A percentile compares a stretch with the other conserved stretches of the same genome.
phyloP scores from a whole-genome alignment of 2,888 invertebrate species.

The Xanthorhoe designata region DNA sequence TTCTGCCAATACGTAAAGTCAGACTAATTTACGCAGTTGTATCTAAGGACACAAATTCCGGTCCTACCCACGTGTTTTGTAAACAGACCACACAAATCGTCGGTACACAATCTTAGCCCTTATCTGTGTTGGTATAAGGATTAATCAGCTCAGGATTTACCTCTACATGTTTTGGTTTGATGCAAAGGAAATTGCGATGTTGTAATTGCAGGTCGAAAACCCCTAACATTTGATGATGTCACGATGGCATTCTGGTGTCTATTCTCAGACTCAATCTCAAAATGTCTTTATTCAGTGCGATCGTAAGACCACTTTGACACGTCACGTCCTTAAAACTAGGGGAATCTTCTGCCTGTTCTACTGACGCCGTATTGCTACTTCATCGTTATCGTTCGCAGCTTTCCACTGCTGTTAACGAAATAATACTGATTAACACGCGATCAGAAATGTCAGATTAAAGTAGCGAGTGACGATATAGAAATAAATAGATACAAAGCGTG shows the following conservation, averaged over 20 bases:
- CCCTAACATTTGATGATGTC: conserved; percentile 1
- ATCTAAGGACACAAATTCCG: conserved; percentile 55
- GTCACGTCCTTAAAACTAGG: no score
- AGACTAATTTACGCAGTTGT: conserved; percentile 29
- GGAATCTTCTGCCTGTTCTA: no score
- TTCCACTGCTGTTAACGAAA: no score
- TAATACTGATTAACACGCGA: no score
- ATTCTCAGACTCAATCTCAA: neutral
- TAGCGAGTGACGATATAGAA: no score
- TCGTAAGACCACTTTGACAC: no score
- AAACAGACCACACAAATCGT: conserved; percentile 47
- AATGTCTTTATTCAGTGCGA: no score
- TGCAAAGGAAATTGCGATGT: conserved; percentile 19
- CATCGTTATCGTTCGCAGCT: no score
- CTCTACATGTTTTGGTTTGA: conserved; percentile 19
- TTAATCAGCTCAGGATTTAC: conserved; percentile 10
- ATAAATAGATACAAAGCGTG: no score
- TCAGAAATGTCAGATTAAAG: no score
- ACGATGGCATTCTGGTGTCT: neutral
- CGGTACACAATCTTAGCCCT: conserved; percentile 17
- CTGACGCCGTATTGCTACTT: no score
- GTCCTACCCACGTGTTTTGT: conserved; percentile 63
- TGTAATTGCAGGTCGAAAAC: conserved; percentile 19
- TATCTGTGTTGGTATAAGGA: conserved; percentile 1
- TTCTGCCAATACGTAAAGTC: conserved; percentile 8